These are phyloP conservation scores for Enteromius thamalakanensis DNA, from an alignment of 2,797 vertebrate genomes.

Conservation along the genomic window DNA sequence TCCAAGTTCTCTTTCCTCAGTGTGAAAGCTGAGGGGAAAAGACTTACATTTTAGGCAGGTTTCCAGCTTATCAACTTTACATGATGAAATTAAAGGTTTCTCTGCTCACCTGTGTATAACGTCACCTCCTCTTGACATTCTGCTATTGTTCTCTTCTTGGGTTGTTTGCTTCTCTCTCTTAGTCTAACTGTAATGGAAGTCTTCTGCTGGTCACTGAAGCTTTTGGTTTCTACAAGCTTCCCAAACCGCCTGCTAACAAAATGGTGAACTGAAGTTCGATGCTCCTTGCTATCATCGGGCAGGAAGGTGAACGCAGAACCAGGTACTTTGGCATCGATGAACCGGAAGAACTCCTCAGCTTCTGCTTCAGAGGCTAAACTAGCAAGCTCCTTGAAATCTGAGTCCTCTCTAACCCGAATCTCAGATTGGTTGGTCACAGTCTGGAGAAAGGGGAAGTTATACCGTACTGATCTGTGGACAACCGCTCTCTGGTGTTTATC, in stretches of 20 bases:
- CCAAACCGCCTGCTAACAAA: slow-evolving; percentile 89
- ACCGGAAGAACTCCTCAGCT: slow-evolving; percentile 87
- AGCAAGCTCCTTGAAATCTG: slow-evolving; percentile 85
- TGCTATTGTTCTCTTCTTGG: slow-evolving; percentile 77
- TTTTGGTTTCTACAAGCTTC: slow-evolving; percentile 92
- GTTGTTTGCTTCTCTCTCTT: slow-evolving; percentile 75
- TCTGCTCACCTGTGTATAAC: slow-evolving; percentile 83
- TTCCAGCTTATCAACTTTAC: not conserved
- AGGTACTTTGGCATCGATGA: slow-evolving; percentile 87
- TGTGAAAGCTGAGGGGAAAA: slow-evolving; percentile 83
- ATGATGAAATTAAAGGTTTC: not conserved
- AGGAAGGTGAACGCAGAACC: slow-evolving; percentile 87
- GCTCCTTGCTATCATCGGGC: slow-evolving; percentile 84
- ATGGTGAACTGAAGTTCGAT: slow-evolving; percentile 89
- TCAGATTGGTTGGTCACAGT: slow-evolving; percentile 85
- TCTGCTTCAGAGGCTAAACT: slow-evolving; percentile 86
- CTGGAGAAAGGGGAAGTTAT: slow-evolving; percentile 88
- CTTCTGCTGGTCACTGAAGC: slow-evolving; percentile 74
- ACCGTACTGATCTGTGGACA: slow-evolving; percentile 84
- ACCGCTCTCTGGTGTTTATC: slow-evolving; percentile 84
- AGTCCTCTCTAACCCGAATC: slow-evolving; percentile 84
- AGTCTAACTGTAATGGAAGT: slow-evolving; percentile 85
- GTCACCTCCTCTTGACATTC: slow-evolving; percentile 72
- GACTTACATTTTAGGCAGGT: not conserved
- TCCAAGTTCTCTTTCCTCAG: slow-evolving; percentile 94